Conservation (phyloP, 2,888 invertebrate species). For the Cephus pygmeus region DNA sequence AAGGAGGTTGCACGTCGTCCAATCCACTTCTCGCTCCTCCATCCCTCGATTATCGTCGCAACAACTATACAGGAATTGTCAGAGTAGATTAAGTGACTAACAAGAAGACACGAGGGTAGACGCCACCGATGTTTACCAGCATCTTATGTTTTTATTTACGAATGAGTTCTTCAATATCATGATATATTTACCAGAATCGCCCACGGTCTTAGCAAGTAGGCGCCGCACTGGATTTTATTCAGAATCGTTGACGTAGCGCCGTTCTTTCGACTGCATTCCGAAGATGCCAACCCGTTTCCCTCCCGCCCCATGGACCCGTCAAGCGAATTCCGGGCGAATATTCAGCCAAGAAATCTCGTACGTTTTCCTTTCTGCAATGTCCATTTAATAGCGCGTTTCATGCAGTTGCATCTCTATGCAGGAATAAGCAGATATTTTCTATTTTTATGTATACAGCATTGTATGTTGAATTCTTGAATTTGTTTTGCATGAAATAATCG, state of each 20-base stretch:
- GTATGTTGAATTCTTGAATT: neutral
- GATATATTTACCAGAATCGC: conserved; percentile 31
- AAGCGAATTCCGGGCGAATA: neutral
- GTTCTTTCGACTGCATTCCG: conserved; percentile 28
- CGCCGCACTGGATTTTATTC: conserved; percentile 17
- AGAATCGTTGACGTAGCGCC: conserved; percentile 6
- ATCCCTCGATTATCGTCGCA: neutral
- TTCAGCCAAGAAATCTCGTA: neutral
- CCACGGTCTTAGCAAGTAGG: conserved; percentile 27
- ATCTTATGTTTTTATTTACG: conserved; percentile 12
- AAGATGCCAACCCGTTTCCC: neutral
- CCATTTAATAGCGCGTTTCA: neutral
- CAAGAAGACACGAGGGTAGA: conserved; percentile 10
- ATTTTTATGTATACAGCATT: neutral
- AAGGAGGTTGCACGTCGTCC: neutral
- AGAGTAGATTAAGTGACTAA: neutral
- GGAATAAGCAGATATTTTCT: neutral
- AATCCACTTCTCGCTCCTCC: neutral
- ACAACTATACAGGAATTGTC: neutral
- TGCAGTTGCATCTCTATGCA: neutral
- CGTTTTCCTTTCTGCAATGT: neutral
- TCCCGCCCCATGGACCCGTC: neutral
- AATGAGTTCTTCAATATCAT: conserved; percentile 7
- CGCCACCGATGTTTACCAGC: conserved; percentile 6
- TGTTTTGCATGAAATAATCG: neutral